These are phyloP conservation scores for Tetramorium bicarinatum DNA, from an alignment of 2,888 invertebrate species.

Conservation along the genomic window DNA sequence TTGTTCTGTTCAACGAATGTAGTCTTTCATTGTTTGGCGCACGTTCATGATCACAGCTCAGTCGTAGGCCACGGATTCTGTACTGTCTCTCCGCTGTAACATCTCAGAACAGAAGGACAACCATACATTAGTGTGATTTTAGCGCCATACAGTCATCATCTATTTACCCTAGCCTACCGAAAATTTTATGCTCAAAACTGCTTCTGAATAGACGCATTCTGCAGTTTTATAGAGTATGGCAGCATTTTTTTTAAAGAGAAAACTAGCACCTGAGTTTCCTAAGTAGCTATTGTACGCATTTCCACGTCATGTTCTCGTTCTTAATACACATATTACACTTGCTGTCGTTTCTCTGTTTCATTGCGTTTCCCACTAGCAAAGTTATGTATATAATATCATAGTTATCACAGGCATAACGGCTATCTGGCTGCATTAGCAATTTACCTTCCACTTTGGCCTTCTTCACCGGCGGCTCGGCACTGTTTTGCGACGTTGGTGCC, in stretches of 20 bases:
- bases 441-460: constrained; percentile 84
- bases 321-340: constrained; percentile 73
- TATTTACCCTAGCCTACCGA: constrained; percentile 81
- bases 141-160: constrained; percentile 80
- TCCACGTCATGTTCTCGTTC: constrained; percentile 71
- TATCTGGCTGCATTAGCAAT: constrained; percentile 81
- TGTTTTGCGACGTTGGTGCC: constrained; percentile 81
- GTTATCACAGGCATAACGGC: constrained; percentile 68
- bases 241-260: constrained; percentile 72
- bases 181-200: constrained; percentile 76
- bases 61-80: constrained; percentile 86
- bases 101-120: constrained; percentile 88
- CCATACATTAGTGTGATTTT: constrained; percentile 86
- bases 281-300: constrained; percentile 71
- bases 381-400: constrained; percentile 72
- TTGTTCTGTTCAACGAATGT: constrained; percentile 85
- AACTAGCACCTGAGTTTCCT: constrained; percentile 76
- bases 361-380: constrained; percentile 75
- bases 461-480: constrained; percentile 81
- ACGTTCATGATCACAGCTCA: constrained; percentile 86
- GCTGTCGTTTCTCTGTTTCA: constrained; percentile 72
- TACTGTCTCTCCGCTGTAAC: constrained; percentile 87
- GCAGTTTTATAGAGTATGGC: constrained; percentile 75
- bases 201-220: constrained; percentile 67
- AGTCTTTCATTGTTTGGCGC: constrained; percentile 86